Conservation (phyloP, 2,888 invertebrate genomes). For the Andrena hattorfiana region DNA sequence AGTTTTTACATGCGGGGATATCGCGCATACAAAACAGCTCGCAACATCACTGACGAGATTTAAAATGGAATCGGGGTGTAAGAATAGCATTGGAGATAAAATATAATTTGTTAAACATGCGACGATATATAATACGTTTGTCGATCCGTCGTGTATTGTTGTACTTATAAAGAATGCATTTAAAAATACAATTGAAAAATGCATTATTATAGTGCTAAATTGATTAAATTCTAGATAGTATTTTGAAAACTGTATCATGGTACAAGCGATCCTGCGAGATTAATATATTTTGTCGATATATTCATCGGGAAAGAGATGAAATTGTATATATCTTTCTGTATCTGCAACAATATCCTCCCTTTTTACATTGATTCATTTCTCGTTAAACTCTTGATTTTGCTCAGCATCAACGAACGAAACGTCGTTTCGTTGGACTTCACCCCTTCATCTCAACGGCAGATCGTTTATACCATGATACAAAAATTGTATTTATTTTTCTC, state of each 20-base stretch:
- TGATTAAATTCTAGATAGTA: slow-evolving; percentile 81
- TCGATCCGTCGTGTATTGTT: slow-evolving; percentile 38
- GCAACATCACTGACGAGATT: slow-evolving; percentile 21
- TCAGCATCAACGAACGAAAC: background rate
- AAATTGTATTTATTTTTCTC: slow-evolving; percentile 74
- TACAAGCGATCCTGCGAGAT: slow-evolving; percentile 67
- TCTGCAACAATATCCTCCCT: slow-evolving; percentile 52
- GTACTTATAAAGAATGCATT: slow-evolving; percentile 75
- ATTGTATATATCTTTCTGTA: slow-evolving; percentile 60
- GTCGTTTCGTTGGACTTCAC: background rate
- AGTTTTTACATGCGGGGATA: background rate
- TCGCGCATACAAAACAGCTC: slow-evolving; percentile 8
- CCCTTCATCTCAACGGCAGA: slow-evolving; percentile 24
- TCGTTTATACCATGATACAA: slow-evolving; percentile 76
- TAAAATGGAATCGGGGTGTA: slow-evolving; percentile 24
- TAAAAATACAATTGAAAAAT: slow-evolving; percentile 76
- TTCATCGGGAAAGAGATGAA: slow-evolving; percentile 47
- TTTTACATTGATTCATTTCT: slow-evolving; percentile 3
- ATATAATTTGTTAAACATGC: slow-evolving; percentile 19
- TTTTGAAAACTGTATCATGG: slow-evolving; percentile 75
- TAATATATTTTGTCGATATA: slow-evolving; percentile 50
- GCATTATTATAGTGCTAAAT: slow-evolving; percentile 79
- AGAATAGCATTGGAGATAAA: slow-evolving; percentile 34
- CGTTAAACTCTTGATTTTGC: slow-evolving; percentile 4
- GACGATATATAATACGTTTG: slow-evolving; percentile 21